Evolutionary conservation across 2,797 vertebrate genomes (phyloP).

Genomic region (Pogonophryne albipinna): DNA sequence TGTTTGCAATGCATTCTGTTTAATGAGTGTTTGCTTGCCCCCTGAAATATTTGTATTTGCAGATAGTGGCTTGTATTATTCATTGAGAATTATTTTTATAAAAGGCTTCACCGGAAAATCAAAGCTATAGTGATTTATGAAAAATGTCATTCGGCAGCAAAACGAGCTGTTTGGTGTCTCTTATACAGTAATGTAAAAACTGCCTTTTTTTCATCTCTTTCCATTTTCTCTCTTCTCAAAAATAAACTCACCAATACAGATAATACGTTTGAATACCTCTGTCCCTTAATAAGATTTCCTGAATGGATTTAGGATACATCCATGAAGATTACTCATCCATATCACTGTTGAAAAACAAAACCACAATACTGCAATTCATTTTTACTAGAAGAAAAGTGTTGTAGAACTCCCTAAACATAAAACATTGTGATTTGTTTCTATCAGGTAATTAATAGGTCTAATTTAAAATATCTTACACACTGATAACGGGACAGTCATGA

Average conservation of each 20-base stretch:
- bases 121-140: constrained; percentile 41
- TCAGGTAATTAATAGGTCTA: constrained; percentile 19
- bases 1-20: constrained; percentile 19
- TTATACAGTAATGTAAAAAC: constrained; percentile 16
- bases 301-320: constrained; percentile 28
- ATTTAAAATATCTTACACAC: constrained; percentile 20
- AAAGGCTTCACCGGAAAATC: constrained; percentile 41
- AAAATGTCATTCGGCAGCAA: constrained; percentile 28
- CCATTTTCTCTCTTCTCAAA: constrained; percentile 19
- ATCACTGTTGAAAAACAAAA: constrained; percentile 43
- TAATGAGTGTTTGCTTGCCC: constrained; percentile 40
- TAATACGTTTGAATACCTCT: constrained; percentile 28
- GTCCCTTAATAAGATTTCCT: constrained; percentile 15
- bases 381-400: constrained; percentile 8
- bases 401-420: constrained; percentile 15
- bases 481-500: constrained; percentile 12
- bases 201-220: constrained; percentile 1
- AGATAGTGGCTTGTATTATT: constrained; percentile 49
- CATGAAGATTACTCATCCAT: constrained; percentile 16
- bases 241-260: constrained; percentile 14
- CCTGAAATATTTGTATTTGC: constrained; percentile 45
- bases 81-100: constrained; percentile 33
- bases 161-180: constrained; percentile 34
- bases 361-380: constrained; percentile 20
- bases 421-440: constrained; percentile 35